These are phyloP conservation scores for Aleiodes sp. DNA, from an alignment of 1,140 invertebrate genomes.

Conservation along the genomic window DNA sequence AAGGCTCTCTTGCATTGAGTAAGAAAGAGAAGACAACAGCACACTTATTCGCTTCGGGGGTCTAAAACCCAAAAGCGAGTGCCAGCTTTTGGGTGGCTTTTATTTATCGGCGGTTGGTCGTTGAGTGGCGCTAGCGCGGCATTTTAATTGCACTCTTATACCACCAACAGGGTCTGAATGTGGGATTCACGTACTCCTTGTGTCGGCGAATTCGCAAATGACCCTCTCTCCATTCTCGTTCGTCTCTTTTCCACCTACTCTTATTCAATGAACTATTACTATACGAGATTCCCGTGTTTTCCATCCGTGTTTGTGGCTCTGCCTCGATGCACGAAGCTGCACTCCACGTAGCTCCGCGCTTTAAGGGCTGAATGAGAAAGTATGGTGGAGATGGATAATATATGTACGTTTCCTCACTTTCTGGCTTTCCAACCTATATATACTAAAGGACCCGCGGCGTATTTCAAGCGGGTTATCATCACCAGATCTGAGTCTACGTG, in stretches of 20 bases:
- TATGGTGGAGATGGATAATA: not conserved
- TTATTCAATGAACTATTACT: too few relatives aligned
- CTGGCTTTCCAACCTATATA: not conserved
- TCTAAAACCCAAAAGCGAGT: constrained; percentile 40
- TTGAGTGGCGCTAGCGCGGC: constrained; percentile 66
- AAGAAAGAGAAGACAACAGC: constrained; percentile 36
- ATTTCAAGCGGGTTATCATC: constrained; percentile 65
- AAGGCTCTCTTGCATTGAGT: constrained; percentile 3
- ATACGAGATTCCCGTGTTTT: too few relatives aligned
- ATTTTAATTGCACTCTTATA: constrained; percentile 66
- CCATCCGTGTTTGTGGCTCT: too few relatives aligned
- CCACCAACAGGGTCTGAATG: constrained; percentile 41
- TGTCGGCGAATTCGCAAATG: constrained; percentile 6
- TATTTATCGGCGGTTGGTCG: constrained; percentile 64
- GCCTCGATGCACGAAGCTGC: constrained; percentile 1
- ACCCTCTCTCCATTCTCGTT: not conserved
- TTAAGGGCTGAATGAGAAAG: not conserved
- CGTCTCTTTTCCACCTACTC: too few relatives aligned
- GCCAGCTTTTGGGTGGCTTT: constrained; percentile 54
- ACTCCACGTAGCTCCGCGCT: not conserved
- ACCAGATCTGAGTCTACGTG: constrained; percentile 62
- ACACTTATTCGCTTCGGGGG: constrained; percentile 33
- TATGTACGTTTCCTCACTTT: constrained; percentile 13
- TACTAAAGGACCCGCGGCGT: constrained; percentile 46
- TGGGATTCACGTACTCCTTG: constrained; percentile 24